A percentile compares a stretch with the other conserved stretches of the same genome.
These are phyloP conservation scores for Heteromormyrus szaboi DNA, from an alignment of 2,797 vertebrate species.

Conservation along the genomic window DNA sequence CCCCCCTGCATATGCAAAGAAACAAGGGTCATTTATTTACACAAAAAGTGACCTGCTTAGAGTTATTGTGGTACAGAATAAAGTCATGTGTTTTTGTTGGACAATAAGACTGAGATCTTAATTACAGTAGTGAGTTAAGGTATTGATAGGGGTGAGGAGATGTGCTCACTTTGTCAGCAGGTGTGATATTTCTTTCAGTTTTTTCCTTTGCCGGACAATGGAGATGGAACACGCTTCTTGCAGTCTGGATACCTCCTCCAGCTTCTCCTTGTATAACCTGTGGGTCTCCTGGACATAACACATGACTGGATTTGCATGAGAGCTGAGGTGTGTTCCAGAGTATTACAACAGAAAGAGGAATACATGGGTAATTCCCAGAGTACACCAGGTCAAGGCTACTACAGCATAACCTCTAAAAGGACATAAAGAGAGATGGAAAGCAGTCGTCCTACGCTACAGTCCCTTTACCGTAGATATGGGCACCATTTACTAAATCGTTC, in stretches of 20 bases:
- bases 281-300: conserved; percentile 72
- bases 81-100: background rate
- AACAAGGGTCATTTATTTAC: background rate
- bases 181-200: conserved; percentile 66
- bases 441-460: background rate
- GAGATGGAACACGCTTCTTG: conserved; percentile 72
- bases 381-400: background rate
- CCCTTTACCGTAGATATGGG: background rate
- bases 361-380: background rate
- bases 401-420: background rate
- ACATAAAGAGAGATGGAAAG: background rate
- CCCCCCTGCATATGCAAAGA: conserved; percentile 60
- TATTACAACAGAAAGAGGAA: background rate
- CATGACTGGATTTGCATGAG: background rate
- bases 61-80: background rate
- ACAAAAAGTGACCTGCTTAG: background rate
- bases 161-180: conserved; percentile 62
- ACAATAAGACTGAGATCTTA: background rate
- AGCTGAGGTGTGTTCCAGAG: background rate
- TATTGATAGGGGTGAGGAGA: background rate
- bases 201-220: conserved; percentile 70
- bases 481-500: background rate
- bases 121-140: background rate
- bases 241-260: conserved; percentile 82
- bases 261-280: conserved; percentile 75